Base-by-base conservation (phyloP, 2,888 invertebrate species). In the Muschampia staudingeri region DNA sequence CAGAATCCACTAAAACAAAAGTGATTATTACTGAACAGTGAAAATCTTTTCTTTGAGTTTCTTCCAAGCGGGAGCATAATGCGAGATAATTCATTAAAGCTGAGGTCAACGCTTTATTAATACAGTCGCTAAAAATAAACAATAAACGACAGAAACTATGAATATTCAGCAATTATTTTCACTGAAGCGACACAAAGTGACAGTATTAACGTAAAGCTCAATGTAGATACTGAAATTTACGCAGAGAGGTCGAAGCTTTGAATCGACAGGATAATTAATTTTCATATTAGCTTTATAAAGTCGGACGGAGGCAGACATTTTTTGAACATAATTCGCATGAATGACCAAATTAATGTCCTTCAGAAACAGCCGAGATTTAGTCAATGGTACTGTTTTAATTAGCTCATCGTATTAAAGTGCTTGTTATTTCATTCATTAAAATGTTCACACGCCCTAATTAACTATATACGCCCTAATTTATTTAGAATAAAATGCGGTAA, bases 281-380 rank as follows among this genome's bases (percentile, higher is more conserved):
- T 80, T 76, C 80, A 80, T 80, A 76, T 80, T 70, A 80, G 76
- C 80, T 69, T 56, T 70, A 69, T 76, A 80, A 76, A 76, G 56
- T 76, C 56, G 40, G 75, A 67, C 75, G 56, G 69, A 76, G 76
- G 69, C 25, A 75, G 80, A 80, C 75, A 75, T 69, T 80, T 78
- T 80, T 80, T 52, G 73, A 80, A 80, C 56, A 70, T 80, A 76
- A 80, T 80, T 80, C 69, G 75, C 52, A 42, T 56, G 69, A 80
- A 70, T 56, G 37, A 56, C 76, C 69, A 69, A 76, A 80, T 80
- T 80, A 80, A 67, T 44, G 70, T 78, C 77, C 19, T 80, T 80
- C 70, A 69, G 48, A 25, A 61, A 61, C 65, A 48, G 71, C 65
- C 16, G 37, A 56, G 70, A 70, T 76, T 56, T 76, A 70, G 56